phyloP scores from a whole-genome alignment of 2,888 invertebrate genomes.

The Rhyacophila evoluta region DNA sequence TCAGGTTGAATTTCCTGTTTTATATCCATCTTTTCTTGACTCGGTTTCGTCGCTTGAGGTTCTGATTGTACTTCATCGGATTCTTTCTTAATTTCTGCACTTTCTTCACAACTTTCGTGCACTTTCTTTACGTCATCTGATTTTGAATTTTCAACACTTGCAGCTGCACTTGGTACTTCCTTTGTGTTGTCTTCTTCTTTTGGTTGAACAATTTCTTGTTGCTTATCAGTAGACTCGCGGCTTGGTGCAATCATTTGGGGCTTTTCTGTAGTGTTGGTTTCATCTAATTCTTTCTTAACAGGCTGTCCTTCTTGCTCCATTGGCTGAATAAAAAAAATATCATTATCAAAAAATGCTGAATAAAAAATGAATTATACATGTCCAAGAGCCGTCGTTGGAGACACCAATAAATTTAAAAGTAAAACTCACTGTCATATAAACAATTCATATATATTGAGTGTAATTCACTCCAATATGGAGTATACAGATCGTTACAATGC shows the following conservation, averaged over 20 bases:
- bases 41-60: neutral
- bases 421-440: too few species aligned
- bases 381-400: conserved; percentile 6
- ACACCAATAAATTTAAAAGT: too few species aligned
- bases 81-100: neutral
- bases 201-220: conserved; percentile 20
- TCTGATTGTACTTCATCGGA: neutral
- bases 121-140: neutral
- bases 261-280: conserved; percentile 33
- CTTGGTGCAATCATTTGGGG: neutral
- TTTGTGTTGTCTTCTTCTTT: conserved; percentile 28
- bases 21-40: conserved; percentile 8
- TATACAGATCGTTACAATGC: too few species aligned
- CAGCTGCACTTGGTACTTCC: neutral
- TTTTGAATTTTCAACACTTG: neutral
- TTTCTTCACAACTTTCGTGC: neutral
- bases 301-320: conserved; percentile 54
- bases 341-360: neutral
- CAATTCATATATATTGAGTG: too few species aligned
- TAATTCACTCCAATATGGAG: too few species aligned
- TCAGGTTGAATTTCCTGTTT: neutral
- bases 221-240: neutral
- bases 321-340: conserved; percentile 42
- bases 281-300: conserved; percentile 52
- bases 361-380: too few species aligned